These are phyloP conservation scores for Phortica okadai DNA, from an alignment of 2,888 invertebrate species.

Conservation along the genomic window DNA sequence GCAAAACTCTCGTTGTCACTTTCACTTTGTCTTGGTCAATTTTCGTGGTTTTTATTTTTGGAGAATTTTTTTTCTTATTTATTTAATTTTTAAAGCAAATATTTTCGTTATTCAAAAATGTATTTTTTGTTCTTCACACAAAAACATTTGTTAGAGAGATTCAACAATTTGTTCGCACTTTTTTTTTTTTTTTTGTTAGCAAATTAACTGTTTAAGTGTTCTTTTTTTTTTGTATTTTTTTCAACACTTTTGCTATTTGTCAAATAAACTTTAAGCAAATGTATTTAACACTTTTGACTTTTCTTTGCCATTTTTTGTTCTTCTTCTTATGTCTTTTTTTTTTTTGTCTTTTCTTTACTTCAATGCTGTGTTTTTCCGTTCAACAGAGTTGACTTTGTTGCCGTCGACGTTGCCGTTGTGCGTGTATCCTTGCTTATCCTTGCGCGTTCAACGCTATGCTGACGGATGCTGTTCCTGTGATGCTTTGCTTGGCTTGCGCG, in stretches of 20 bases:
- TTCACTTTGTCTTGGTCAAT: background rate
- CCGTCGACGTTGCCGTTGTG: background rate
- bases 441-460: constrained; percentile 68
- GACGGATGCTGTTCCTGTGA: constrained; percentile 34
- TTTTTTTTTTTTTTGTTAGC: constrained; percentile 39
- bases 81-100: background rate
- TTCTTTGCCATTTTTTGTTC: too few species aligned
- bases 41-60: background rate
- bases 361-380: background rate
- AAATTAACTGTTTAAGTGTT: background rate
- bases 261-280: constrained; percentile 11
- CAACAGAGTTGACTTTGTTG: background rate
- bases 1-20: background rate
- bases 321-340: constrained; percentile 26
- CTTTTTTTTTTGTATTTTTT: constrained; percentile 35
- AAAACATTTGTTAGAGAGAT: constrained; percentile 48
- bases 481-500: constrained; percentile 41
- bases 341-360: constrained; percentile 43
- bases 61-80: background rate
- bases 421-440: constrained; percentile 55
- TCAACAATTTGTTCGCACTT: constrained; percentile 67
- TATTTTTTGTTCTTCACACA: background rate
- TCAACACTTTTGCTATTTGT: background rate
- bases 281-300: constrained; percentile 10
- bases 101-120: background rate